Evolutionary conservation across 1,140 invertebrate genomes (phyloP).

Genomic region (Diachasma alloeum): DNA sequence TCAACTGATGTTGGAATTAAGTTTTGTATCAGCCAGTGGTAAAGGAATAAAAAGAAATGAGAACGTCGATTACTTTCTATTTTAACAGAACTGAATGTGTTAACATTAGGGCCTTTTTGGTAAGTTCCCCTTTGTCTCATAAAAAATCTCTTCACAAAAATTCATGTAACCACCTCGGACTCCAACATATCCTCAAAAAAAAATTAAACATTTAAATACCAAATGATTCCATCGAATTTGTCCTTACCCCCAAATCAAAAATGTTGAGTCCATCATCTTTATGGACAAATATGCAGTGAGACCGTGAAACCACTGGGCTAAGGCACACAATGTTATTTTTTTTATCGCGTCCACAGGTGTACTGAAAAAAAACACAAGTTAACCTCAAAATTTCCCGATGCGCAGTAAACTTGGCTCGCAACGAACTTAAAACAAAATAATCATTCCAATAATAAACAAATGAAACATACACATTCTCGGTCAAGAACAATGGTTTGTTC

Average conservation of each 20-base stretch:
- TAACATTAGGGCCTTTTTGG: too few relatives aligned
- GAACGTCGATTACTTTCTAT: too few relatives aligned
- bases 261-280: conserved; percentile 29
- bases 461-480: neutral
- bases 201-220: too few relatives aligned
- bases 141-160: too few relatives aligned
- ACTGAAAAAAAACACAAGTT: conserved; percentile 37
- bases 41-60: too few relatives aligned
- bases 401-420: neutral
- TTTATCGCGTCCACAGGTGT: conserved; percentile 44
- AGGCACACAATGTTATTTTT: conserved; percentile 40
- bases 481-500: neutral
- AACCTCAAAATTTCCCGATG: neutral
- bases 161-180: too few relatives aligned
- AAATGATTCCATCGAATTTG: too few relatives aligned
- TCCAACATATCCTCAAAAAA: neutral
- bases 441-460: neutral
- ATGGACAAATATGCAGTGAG: conserved; percentile 44
- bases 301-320: conserved; percentile 42
- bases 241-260: conserved; percentile 41
- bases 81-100: too few relatives aligned
- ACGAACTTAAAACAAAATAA: neutral
- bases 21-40: neutral
- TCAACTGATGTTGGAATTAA: too few relatives aligned
- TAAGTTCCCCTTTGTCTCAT: too few relatives aligned